Evolutionary conservation across 2,797 vertebrate species (phyloP).

Genomic region (Intellagama lesueurii): DNA sequence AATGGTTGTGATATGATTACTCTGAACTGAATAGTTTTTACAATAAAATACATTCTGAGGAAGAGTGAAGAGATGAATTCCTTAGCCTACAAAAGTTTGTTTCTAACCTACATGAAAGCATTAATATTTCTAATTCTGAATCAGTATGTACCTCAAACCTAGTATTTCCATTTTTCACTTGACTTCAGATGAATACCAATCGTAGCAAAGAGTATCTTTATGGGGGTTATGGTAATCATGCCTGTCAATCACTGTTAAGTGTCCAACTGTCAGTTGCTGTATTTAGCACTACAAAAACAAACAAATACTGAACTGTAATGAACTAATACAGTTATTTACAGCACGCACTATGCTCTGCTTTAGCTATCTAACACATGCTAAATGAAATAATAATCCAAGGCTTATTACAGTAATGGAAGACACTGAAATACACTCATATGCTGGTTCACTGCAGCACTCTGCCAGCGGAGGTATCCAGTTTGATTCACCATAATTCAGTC

Average conservation of each 20-base stretch:
- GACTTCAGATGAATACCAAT: conserved; percentile 43
- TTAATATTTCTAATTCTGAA: conserved; percentile 18
- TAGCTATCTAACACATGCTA: background rate
- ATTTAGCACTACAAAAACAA: conserved; percentile 43
- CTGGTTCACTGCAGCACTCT: background rate
- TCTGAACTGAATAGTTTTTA: background rate
- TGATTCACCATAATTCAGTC: background rate
- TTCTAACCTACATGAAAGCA: background rate
- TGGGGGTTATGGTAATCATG: conserved; percentile 39
- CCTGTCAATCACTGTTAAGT: conserved; percentile 55
- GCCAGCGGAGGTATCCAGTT: background rate
- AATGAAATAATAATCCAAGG: background rate
- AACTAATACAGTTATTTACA: conserved; percentile 9
- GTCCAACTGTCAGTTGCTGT: conserved; percentile 38
- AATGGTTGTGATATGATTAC: background rate
- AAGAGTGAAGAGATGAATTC: background rate
- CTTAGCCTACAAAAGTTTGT: background rate
- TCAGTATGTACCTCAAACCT: conserved; percentile 10
- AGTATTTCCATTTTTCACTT: conserved; percentile 41
- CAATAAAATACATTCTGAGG: background rate
- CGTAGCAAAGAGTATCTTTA: conserved; percentile 44
- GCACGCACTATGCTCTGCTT: conserved; percentile 4
- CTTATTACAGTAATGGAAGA: background rate
- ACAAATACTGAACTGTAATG: conserved; percentile 21
- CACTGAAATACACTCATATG: background rate